Conservation (phyloP, 2,113 vertebrate species). For the Megaptera novaeangliae region DNA sequence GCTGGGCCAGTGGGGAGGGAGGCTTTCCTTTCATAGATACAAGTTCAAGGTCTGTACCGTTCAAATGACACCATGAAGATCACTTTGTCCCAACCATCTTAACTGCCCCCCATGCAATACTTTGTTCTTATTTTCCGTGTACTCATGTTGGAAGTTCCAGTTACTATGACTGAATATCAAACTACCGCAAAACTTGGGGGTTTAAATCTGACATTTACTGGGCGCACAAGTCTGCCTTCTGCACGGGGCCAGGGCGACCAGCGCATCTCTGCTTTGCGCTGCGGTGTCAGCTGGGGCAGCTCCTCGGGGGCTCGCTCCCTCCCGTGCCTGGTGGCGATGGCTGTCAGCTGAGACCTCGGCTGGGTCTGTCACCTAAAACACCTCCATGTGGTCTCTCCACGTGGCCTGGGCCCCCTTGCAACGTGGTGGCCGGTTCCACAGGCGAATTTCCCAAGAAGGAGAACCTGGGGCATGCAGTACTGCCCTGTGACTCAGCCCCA, state of each 20-base stretch:
- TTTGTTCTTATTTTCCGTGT: not conserved
- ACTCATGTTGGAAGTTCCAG: too few relatives aligned
- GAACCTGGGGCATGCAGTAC: not conserved
- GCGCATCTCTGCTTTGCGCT: too few relatives aligned
- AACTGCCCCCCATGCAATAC: rapidly evolving
- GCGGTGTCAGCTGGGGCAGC: not conserved
- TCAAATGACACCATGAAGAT: not conserved
- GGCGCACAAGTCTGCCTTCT: not conserved
- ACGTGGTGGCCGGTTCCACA: not conserved
- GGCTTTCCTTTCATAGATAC: not conserved
- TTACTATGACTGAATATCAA: not conserved
- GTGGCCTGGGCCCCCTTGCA: not conserved
- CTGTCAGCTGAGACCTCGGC: not conserved
- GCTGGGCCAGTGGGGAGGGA: not conserved
- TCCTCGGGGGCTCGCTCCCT: rapidly evolving
- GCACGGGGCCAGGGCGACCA: not conserved
- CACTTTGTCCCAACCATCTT: not conserved
- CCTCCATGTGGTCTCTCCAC: not conserved
- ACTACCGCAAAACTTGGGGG: not conserved
- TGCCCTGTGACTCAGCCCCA: not conserved
- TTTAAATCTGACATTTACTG: not conserved
- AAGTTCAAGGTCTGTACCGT: not conserved
- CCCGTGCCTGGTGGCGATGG: not conserved
- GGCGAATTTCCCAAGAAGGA: not conserved
- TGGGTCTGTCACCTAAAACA: not conserved